Percentiles rank a stretch among this genome's conserved stretches.
Conservation (phyloP, 2,113 vertebrate species). For the Onychorhynchus coronatus region DNA sequence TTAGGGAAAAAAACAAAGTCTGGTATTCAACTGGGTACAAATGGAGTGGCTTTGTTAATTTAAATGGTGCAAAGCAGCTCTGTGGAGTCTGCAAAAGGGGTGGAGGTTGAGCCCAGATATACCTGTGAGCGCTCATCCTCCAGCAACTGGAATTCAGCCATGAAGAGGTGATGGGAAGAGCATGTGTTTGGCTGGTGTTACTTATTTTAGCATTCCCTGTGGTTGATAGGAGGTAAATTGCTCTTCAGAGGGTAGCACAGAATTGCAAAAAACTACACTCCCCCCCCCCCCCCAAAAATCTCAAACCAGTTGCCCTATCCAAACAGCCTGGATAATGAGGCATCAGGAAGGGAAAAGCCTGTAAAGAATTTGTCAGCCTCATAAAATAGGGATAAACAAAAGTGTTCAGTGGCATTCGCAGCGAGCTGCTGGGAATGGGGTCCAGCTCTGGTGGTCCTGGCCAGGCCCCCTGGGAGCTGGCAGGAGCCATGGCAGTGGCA, state of each 20-base stretch:
- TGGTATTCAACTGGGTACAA: neutral
- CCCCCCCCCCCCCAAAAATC: neutral
- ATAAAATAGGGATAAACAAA: neutral
- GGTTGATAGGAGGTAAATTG: neutral
- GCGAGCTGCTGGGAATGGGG: neutral
- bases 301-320: neutral
- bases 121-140: neutral
- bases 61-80: neutral
- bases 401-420: neutral
- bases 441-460: neutral
- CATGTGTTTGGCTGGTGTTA: neutral
- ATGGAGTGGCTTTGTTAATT: neutral
- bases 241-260: neutral
- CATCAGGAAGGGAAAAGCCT: neutral
- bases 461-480: rapidly evolving
- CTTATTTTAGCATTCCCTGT: neutral
- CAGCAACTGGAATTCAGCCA: neutral
- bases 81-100: neutral
- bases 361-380: neutral
- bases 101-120: neutral
- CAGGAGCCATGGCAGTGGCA: neutral
- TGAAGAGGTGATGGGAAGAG: neutral
- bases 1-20: neutral
- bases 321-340: neutral
- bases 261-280: neutral